Evolutionary conservation across 53 echinoderm and acorn worm genomes (phyloP), one percentile per base, ranked within the genome.

Genomic region (Echinarachnius parma): DNA sequence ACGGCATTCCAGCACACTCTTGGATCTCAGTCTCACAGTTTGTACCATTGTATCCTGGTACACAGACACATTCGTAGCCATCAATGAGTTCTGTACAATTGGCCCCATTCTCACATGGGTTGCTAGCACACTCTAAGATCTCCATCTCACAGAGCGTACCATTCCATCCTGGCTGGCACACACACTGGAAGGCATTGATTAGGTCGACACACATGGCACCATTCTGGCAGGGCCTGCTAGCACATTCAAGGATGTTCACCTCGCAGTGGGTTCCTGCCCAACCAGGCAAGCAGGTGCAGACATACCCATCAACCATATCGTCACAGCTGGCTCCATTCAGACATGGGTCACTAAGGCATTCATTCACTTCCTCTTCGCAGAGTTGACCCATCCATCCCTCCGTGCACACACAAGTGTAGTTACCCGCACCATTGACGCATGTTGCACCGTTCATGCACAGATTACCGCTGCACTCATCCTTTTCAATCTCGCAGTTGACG

Each of bases 11-110:
- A 3, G 46, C 25, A 77, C 87, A 86, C 21, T 86, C 58, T 58
- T 69, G 69, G 46, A 77, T 62, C 11, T 77, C 60, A 33, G 31
- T 20, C 60, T 81, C 87, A 67, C 87, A 86, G 78, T 76, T 59
- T 31, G 44, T 46, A 21, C 87, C 87, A 10, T 62, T 68, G 28
- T 46, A 77, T 1, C 87, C 87, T 7, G 60, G 20, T 15, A 14
- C 21, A 48, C 87, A 86, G 21, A 61, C 7, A 16, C 87, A 86
- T 11, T 15, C 16, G 31, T 61, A 81, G 34, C 61, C 63, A 34
- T 67, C 61, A 35, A 86, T 22, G 33, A 61, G 55, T 66, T 86
- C 87, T 39, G 61, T 67, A 53, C 87, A 86, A 29, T 76, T 81
- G n/a, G 81, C 58, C 19, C 69, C 81, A 55, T 86, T 75, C 25